Base-by-base conservation (phyloP, 2,888 invertebrate species). In the Tiliacea citrago region DNA sequence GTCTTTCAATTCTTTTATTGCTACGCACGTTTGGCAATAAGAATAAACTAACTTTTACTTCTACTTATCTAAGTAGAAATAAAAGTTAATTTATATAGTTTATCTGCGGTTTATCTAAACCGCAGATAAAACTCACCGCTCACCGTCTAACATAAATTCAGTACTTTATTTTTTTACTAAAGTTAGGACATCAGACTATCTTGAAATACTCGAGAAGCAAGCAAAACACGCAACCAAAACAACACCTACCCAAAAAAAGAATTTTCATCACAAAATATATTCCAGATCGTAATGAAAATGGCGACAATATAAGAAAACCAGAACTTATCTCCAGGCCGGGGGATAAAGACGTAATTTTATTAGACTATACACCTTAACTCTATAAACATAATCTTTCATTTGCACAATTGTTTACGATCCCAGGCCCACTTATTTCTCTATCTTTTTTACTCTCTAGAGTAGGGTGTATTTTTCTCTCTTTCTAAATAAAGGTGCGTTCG, bases 371-470 rank as follows among this genome's bases (percentile, higher is more conserved):
- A 96, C 96, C 96, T 96, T 94, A 91, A 92, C 92, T 93, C 96
- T 93, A 95, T 96, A 94, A 95, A 95, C 96, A 95, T 96, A 96
- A 96, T 96, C 95, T 96, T 95, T 95, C 95, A 96, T 96, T 96
- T 95, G 92, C 91, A 89, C 86, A 91, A 94, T 94, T 94, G 92
- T 96, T 95, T 95, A 96, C 93, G 92, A 91, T 84, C 86, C 82
- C 84, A 88, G 90, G 88, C 90, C 88, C 88, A 86, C 86, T 83
- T 77, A 77, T 94, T 42, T 45, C 53, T 77, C 47, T 13, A n/a
- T 85, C 92, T 82, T 81, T 88, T 73, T 93, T 85, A 51, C 24
- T 21, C 89, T 60, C 35, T 16, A 13, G n/a, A 5, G 0, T 10
- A 39, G 60, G 45, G 18, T 74, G 16, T 89, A 88, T 82, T 12